These are phyloP conservation scores for Nephrotoma appendiculata DNA, from an alignment of 2,888 invertebrate genomes.

Conservation along the genomic window DNA sequence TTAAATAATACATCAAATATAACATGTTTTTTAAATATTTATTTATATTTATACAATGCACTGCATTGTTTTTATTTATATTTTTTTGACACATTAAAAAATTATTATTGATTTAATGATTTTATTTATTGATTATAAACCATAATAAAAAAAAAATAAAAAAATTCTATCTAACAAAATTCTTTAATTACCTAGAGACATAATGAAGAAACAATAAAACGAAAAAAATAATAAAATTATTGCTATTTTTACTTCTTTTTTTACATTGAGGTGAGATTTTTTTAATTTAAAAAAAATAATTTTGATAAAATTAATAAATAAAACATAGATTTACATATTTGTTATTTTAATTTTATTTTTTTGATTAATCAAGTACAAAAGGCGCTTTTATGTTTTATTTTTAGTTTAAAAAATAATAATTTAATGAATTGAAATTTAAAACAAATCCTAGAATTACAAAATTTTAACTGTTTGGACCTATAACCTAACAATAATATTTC, in stretches of 20 bases:
- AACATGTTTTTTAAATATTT: not conserved
- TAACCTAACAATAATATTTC: not conserved
- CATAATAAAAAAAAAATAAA: not conserved
- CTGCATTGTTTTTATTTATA: not conserved
- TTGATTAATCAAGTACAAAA: slow-evolving; percentile 1
- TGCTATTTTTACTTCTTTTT: not conserved
- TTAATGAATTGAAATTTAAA: not conserved
- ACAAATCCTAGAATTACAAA: not conserved
- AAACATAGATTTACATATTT: not conserved
- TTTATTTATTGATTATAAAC: not conserved
- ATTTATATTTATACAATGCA: not conserved
- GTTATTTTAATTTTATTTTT: not conserved
- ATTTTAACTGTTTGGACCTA: not conserved
- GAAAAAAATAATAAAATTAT: not conserved
- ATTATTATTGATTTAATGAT: not conserved
- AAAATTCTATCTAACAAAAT: not conserved
- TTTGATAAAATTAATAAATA: not conserved
- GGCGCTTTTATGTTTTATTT: not conserved
- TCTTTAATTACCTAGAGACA: not conserved
- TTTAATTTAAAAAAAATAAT: not conserved
- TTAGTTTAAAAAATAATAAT: not conserved
- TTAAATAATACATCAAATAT: not conserved
- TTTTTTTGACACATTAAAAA: not conserved
- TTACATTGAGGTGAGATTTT: no score
- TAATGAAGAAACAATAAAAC: not conserved